Conservation (phyloP, 2,797 vertebrate genomes). For the Gila robusta region DNA sequence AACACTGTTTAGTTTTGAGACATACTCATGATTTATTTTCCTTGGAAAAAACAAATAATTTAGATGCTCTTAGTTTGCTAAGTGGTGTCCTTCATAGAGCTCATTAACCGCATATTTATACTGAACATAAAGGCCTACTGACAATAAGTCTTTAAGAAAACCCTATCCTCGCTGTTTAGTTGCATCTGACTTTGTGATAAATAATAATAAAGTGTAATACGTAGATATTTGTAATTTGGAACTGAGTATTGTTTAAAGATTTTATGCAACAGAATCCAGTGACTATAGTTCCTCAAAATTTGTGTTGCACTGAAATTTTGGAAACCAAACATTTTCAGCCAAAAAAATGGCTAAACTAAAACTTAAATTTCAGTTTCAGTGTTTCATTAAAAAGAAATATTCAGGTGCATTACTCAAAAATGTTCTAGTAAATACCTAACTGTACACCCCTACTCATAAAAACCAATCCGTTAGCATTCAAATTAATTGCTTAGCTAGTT, state of each 20-base stretch:
- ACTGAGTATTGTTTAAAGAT: too few species aligned
- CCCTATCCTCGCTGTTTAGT: background rate
- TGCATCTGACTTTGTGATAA: background rate
- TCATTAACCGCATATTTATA: background rate
- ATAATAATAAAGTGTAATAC: background rate
- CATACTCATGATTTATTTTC: background rate
- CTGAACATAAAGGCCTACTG: background rate
- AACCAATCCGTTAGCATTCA: background rate
- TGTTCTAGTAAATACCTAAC: background rate
- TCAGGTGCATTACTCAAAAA: background rate
- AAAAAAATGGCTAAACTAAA: too few species aligned
- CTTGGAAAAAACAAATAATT: background rate
- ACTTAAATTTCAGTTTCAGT: too few species aligned
- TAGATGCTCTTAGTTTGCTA: background rate
- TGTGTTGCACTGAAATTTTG: background rate
- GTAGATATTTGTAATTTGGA: background rate
- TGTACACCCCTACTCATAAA: background rate
- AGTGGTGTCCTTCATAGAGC: background rate
- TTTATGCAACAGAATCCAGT: background rate
- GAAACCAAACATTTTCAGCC: background rate
- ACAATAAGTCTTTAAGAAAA: background rate
- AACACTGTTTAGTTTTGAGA: background rate
- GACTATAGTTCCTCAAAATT: background rate
- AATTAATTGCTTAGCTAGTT: background rate
- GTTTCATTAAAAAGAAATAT: background rate